Base-by-base conservation (phyloP, 2,113 vertebrate genomes). In the Thryonomys swinderianus region DNA sequence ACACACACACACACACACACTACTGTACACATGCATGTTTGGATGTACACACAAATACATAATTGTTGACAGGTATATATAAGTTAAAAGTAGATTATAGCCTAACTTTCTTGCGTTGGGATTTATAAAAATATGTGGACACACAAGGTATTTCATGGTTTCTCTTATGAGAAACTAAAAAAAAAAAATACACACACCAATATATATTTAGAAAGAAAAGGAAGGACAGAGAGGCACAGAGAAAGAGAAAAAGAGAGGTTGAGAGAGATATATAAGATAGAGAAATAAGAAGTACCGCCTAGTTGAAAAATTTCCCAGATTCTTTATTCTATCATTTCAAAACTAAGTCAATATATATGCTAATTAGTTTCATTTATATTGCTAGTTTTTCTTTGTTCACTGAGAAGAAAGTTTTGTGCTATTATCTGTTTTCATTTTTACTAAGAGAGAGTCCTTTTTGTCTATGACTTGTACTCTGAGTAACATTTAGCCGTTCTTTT, bases 91-190 rank as follows among this genome's bases (percentile, higher is more conserved):
- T 34, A 94, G 37, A 30, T 59, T 71, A 10, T 69, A 37, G 11
- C 27, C 30, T 64, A 61, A 91, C 37, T 64, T 59, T 86, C 7
- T 88, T 82, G 30, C 82, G 48, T 55, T 81, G 32, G 74, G 27
- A 82, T 79, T 89, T 91, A 37, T 79, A 89, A 86, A 93, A 81
- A n/a, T 64, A 69, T 4, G 83, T 40, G 45, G 25, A 30, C 71
- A 74, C 23, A 73, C 8, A 42, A 73, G 23, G 69, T 10, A 12
- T 71, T 10, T 71, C 37, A 40, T 40, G 20, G 10, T 71, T 71
- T 40, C 7, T 71, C n/a, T 40, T 25, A 71, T 40, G 37, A 71
- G 69, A 73, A 73, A 42, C 17, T 42, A 71, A 40, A 34, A 66
- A 4, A 64, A 12, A 55, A 55, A 51, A 7, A 51, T 51, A 51